Base-by-base conservation (phyloP, 2,888 invertebrate species). In the Xanthorhoe designata region DNA sequence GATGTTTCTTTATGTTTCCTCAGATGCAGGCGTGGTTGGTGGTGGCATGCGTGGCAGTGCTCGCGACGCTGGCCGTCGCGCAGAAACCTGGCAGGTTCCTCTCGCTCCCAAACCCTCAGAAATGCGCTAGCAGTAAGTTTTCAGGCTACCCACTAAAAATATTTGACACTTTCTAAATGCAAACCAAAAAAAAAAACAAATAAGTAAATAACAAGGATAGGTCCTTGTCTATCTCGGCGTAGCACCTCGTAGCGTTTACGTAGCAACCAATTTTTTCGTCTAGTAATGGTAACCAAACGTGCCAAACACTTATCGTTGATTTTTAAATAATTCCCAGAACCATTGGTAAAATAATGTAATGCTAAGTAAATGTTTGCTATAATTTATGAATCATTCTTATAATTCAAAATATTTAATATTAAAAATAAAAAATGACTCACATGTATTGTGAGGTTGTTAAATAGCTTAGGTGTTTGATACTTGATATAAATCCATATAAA, bases 1-100 rank as follows among this genome's bases (percentile, higher is more conserved):
- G n/a, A 19, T 24, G 13, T 51, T 47, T 68, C 51, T 65, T n/a
- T 78, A n/a, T n/a, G n/a, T 76, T 66, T 76, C 56, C 90, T 53
- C 91, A 96, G 96, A 97, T 97, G 97, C 96, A 95, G 91, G 86
- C 95, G 92, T 95, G 95, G 92, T 87, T 94, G 83, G 82, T 94
- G 83, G 88, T 96, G 87, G 95, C 95, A 83, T 90, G 88, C 81
- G 86, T 81, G 63, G 87, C 86, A 62, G 84, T 85, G 77, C 84
- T 95, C 82, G 94, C 94, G 75, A 94, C 95, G 75, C 89, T 95
- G 77, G 95, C 95, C 77, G 93, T 94, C 74, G 96, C 96, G 72
- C 96, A 96, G 82, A 95, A 96, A 85, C 97, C 97, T 13, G 97
- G 97, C 82, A 94, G 98, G 80, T 97, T 98, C 94, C 94, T 98